Percentiles rank a stretch among this genome's conserved stretches.
These are phyloP conservation scores for Dione juno DNA, from an alignment of 2,888 invertebrate species.

Conservation along the genomic window DNA sequence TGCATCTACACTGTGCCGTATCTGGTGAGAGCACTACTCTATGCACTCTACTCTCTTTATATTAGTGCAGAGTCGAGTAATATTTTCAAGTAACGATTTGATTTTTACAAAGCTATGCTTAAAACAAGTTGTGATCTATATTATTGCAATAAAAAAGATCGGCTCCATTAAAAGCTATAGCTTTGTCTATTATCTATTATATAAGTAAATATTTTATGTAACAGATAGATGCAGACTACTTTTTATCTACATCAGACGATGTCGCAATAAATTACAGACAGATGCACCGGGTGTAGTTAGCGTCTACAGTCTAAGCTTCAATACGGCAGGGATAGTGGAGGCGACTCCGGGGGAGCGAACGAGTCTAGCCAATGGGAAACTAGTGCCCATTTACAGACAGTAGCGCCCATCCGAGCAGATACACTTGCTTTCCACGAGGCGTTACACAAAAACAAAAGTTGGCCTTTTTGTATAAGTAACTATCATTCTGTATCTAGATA, in stretches of 20 bases:
- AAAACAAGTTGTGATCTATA: background rate
- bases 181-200: background rate
- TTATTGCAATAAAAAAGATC: background rate
- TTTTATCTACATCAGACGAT: background rate
- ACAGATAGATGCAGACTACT: background rate
- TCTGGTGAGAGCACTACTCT: constrained; percentile 7
- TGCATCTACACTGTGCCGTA: background rate
- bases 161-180: background rate
- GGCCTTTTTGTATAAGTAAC: background rate
- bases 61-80: background rate
- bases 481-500: background rate
- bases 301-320: background rate
- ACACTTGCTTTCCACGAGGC: constrained; percentile 11
- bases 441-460: background rate
- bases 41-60: constrained; percentile 19
- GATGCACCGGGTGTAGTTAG: background rate
- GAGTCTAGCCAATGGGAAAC: constrained; percentile 3
- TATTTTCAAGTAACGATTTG: background rate
- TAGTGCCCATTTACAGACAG: background rate
- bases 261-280: background rate
- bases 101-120: background rate
- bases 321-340: constrained; percentile 3
- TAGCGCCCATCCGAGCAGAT: constrained; percentile 19
- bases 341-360: constrained; percentile 24
- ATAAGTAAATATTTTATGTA: background rate